Percentiles rank a stretch among this genome's conserved stretches.
phyloP scores from a whole-genome alignment of 2,113 vertebrate species.

The Nycticebus coucang region DNA sequence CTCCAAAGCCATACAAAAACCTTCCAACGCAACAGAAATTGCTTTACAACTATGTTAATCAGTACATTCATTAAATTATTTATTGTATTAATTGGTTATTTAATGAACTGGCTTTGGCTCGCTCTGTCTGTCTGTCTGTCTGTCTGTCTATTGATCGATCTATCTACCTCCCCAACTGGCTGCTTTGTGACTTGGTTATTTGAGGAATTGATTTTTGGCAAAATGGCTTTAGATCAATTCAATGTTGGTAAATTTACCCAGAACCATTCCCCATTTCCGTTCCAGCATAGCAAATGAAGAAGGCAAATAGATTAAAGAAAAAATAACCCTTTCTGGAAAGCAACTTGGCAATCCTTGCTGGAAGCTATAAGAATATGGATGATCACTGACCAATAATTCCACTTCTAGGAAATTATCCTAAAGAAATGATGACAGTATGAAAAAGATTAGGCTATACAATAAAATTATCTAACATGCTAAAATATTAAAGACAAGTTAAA shows the following conservation, averaged over 20 bases:
- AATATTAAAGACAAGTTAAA: constrained; percentile 56
- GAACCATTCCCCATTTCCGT: constrained; percentile 29
- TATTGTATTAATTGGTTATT: constrained; percentile 36
- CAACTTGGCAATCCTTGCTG: constrained; percentile 27
- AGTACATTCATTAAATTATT: not conserved
- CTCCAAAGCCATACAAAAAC: not conserved
- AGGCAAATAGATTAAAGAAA: not conserved
- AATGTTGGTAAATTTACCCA: constrained; percentile 28
- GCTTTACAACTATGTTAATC: not conserved
- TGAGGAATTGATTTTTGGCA: constrained; percentile 18
- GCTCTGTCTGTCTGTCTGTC: not conserved
- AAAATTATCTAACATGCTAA: constrained; percentile 30
- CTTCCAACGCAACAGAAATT: not conserved
- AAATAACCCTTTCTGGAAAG: constrained; percentile 16
- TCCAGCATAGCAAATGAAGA: constrained; percentile 3
- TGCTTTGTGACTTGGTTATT: constrained; percentile 25
- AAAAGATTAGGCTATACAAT: not conserved
- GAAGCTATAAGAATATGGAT: constrained; percentile 1
- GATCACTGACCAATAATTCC: constrained; percentile 41
- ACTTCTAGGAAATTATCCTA: constrained; percentile 58
- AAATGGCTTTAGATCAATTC: constrained; percentile 37
- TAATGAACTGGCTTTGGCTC: constrained; percentile 7
- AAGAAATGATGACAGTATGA: constrained; percentile 47
- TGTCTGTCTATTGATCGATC: not conserved
- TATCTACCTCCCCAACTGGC: not conserved